Evolutionary conservation across 2,888 invertebrate genomes (phyloP), one percentile per base, ranked within the genome.

Genomic region (Volucella inflata): DNA sequence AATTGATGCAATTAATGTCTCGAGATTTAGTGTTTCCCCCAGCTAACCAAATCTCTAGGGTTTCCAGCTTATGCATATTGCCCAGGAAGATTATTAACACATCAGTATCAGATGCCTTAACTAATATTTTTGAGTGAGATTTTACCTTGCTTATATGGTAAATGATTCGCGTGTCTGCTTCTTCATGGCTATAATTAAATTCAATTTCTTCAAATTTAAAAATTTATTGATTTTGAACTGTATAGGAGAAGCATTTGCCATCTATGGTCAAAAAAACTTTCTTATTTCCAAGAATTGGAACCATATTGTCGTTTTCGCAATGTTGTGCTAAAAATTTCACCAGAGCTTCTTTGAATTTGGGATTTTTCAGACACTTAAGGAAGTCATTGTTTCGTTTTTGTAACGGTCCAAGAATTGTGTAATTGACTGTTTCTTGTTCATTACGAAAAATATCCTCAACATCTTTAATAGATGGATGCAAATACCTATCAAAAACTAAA

Each of bases 101-200:
- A 46, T 79, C 64, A 4, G 72, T 78, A 30, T 64, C 78, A 38
- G 64, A 78, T 8, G 71, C 46, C 30, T 70, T 64, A 2, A 78
- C 30, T 1, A 50, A 53, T 11, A 50, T 14, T 48, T 57, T 67
- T 12, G 55, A 57, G 40, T 38, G 10, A 11, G 44, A 36, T 46
- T 48, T 64, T n/a, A n/a, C n/a, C n/a, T n/a, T 48, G 60, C 62
- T 53, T 2, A 44, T 17, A 21, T 55, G 62, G 50, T 38, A 70
- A 12, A 70, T 62, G 4, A 55, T 17, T 55, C 68, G 60, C n/a
- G 62, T 78, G 48, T 78, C 70, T 2, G 70, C 60, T 70, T 74
- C 70, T 88, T 89, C 89, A 87, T 88, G 21, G 67, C 48, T 6
- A 21, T 50, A 65, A 12, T 65, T 21, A 17, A 50, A 65, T 8